phyloP scores from a whole-genome alignment of 1,140 invertebrate genomes.

The Tetramorium parvispinum region DNA sequence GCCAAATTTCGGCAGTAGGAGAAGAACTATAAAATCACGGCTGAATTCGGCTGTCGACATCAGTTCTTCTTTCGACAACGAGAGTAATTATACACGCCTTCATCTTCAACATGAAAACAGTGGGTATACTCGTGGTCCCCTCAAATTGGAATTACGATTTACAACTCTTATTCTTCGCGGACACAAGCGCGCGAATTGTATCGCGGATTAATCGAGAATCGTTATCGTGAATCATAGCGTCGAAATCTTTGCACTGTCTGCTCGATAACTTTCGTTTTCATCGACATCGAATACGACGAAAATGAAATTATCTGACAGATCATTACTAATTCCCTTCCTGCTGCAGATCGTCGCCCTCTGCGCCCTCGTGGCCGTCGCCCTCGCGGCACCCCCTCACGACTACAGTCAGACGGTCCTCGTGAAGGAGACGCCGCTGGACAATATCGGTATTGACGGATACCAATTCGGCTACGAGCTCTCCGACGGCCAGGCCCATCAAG shows the following conservation, averaged over 20 bases:
- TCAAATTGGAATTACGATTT: not conserved
- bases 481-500: conserved; percentile 87
- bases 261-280: not conserved
- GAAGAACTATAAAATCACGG: conserved; percentile 74
- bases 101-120: conserved; percentile 74
- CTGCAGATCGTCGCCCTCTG: conserved; percentile 75
- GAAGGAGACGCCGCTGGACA: conserved; percentile 78
- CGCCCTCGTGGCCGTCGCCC: conserved; percentile 77
- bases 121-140: conserved; percentile 61
- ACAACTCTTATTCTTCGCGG: not conserved
- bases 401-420: conserved; percentile 72
- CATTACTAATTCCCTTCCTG: not conserved
- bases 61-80: conserved; percentile 69
- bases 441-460: conserved; percentile 83
- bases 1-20: conserved; percentile 75
- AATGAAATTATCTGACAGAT: not conserved
- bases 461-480: conserved; percentile 86
- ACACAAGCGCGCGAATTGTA: not conserved
- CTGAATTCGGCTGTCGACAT: conserved; percentile 50
- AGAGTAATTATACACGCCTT: conserved; percentile 55
- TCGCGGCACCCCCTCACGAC: conserved; percentile 72
- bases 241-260: too few species aligned
- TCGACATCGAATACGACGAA: not conserved
- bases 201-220: not conserved
- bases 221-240: too few species aligned